Percentiles rank a stretch among this genome's conserved stretches.
These are phyloP conservation scores for Embidobia sp. DNA, from an alignment of 2,888 invertebrate genomes.

Conservation along the genomic window DNA sequence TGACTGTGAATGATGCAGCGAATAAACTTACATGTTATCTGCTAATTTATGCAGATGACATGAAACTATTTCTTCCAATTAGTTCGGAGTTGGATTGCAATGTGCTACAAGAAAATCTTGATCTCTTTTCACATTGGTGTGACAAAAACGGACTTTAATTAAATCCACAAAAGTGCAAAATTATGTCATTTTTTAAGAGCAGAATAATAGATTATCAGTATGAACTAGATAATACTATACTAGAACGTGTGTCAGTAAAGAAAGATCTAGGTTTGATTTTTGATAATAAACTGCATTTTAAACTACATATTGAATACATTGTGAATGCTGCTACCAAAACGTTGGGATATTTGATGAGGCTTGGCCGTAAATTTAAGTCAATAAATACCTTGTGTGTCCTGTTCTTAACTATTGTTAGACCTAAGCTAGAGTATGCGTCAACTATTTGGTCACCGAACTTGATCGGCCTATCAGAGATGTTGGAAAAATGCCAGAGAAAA, in stretches of 20 bases:
- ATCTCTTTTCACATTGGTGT: background rate
- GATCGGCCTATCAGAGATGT: too few relatives aligned
- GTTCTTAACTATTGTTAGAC: background rate
- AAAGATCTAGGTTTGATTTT: conserved; percentile 7
- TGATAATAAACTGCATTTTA: background rate
- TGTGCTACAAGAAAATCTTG: background rate
- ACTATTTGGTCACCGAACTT: conserved; percentile 1
- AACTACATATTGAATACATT: background rate
- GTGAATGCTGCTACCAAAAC: background rate
- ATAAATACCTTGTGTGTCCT: background rate
- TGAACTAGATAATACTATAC: background rate
- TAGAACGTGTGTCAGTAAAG: conserved; percentile 4
- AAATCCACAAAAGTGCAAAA: background rate
- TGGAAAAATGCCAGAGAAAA: conserved; percentile 8
- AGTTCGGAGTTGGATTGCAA: background rate
- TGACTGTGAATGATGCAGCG: conserved; percentile 62
- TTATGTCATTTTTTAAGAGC: conserved; percentile 4
- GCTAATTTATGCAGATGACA: conserved; percentile 3
- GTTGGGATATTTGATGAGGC: background rate
- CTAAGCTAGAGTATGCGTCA: conserved; percentile 12
- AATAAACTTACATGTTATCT: background rate
- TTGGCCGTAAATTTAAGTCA: background rate
- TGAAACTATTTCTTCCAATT: background rate
- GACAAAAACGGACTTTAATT: background rate
- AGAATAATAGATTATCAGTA: background rate